Evolutionary conservation across 2,113 vertebrate species (phyloP).

Genomic region (Nothobranchius kuhntae): DNA sequence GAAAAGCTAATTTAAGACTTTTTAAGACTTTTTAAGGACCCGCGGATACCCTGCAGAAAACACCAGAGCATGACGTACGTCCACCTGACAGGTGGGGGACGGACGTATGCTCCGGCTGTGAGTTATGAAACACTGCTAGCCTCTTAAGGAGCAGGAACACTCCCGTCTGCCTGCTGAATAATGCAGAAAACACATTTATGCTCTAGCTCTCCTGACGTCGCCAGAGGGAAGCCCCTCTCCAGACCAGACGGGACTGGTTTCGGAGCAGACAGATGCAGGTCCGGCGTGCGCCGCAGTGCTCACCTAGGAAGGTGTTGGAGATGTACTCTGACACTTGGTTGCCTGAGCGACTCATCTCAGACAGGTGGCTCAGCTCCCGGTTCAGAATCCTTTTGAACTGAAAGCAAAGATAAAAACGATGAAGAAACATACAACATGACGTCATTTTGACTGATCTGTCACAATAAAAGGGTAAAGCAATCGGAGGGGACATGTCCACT

Average conservation of each 20-base stretch:
- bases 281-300: slow-evolving; percentile 60
- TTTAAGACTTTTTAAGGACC: no score
- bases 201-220: slow-evolving; percentile 16
- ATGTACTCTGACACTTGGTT: slow-evolving; percentile 99
- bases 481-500: background rate
- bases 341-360: slow-evolving; percentile 98
- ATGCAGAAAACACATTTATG: slow-evolving; percentile 24
- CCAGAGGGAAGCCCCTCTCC: slow-evolving; percentile 22
- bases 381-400: slow-evolving; percentile 99
- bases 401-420: slow-evolving; percentile 38
- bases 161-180: slow-evolving; percentile 46
- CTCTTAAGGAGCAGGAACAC: slow-evolving; percentile 37
- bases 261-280: slow-evolving; percentile 36
- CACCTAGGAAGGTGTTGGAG: slow-evolving; percentile 98
- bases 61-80: slow-evolving; percentile 35
- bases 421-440: background rate
- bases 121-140: slow-evolving; percentile 36
- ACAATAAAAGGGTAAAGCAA: slow-evolving; percentile 7
- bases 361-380: slow-evolving; percentile 95
- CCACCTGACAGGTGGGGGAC: slow-evolving; percentile 51
- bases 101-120: background rate
- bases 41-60: no score
- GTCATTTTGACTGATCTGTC: slow-evolving; percentile 7
- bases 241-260: slow-evolving; percentile 41
- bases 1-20: no score